Evolutionary conservation across 2,888 invertebrate genomes (phyloP).

Genomic region (Heliconius charithonia): DNA sequence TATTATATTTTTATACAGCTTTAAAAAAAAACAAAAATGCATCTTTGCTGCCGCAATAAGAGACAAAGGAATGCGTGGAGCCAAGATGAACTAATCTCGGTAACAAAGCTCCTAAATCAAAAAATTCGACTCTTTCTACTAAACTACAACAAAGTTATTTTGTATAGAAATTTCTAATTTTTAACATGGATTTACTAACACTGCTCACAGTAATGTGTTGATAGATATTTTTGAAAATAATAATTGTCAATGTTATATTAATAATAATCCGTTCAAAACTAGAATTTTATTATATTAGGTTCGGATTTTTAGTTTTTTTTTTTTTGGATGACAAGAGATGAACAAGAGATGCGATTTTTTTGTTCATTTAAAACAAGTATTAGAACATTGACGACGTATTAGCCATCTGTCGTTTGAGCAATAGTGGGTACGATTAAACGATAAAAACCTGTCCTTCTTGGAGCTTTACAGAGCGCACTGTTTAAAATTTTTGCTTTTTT

Average conservation of each 20-base stretch:
- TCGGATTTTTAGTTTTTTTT: not conserved
- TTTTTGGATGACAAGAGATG: too few relatives aligned
- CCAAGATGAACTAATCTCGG: slow-evolving; percentile 39
- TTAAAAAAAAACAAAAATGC: not conserved
- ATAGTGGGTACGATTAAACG: slow-evolving; percentile 15
- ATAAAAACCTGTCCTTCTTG: slow-evolving; percentile 20
- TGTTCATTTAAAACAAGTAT: not conserved
- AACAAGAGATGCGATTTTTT: not conserved
- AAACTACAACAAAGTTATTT: slow-evolving; percentile 28
- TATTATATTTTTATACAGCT: slow-evolving; percentile 13
- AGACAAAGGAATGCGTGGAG: slow-evolving; percentile 43
- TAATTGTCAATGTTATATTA: not conserved
- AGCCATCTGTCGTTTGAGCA: slow-evolving; percentile 22
- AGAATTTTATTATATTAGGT: not conserved
- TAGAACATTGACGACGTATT: slow-evolving; percentile 10
- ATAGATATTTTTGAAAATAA: not conserved
- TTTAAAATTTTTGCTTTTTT: slow-evolving; percentile 1
- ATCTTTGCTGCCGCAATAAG: slow-evolving; percentile 21
- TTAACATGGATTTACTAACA: slow-evolving; percentile 34
- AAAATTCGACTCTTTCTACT: slow-evolving; percentile 31
- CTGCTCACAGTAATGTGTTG: slow-evolving; percentile 15
- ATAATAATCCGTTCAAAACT: not conserved
- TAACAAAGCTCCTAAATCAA: slow-evolving; percentile 41
- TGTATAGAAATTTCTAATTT: slow-evolving; percentile 27
- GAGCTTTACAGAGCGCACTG: slow-evolving; percentile 15